Evolutionary conservation across 2,888 invertebrate species (phyloP), one percentile per base, ranked within the genome.

Genomic region (Drosophila testacea): DNA sequence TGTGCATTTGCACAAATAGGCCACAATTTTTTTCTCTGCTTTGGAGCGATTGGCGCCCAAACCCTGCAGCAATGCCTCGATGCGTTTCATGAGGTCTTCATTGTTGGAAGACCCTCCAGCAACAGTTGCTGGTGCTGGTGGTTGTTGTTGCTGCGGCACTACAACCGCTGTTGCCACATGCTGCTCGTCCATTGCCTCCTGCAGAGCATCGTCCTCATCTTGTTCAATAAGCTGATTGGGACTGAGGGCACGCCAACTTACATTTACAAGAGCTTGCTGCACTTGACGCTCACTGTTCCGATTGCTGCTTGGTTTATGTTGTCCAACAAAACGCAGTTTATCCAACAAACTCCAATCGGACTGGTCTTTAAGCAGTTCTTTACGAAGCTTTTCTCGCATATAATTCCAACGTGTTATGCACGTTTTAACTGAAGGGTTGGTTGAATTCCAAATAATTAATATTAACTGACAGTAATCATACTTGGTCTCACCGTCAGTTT

Each of bases 181-280:
- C 77, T 86, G 70, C 69, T 87, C 84, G 36, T 91, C 91, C 91
- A 91, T 91, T 16, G 92, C 91, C 64, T 91, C 91, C 74, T 90
- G 92, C 34, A 91, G 65, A 0, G 83, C 83, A 63, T 90, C 90
- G 36, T 90, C 89, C 54, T 91, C 90, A 36, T 87, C 78, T 6
- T 89, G 73, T 6, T 83, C 85, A 16, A 82, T 82, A 13, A 85
- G 56, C 22, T 80, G 74, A 13, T 79, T 79, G 0, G 81, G 70
- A 38, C 77, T 83, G 50, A 79, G 77, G 6, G 75, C 28, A 4
- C 50, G 44, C 66, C 70, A 75, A 38, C 38, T 66, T 13, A 48
- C 22, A 34, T 56, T 54, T 13, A 36, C 50, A 9, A 38, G 50
- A 10, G 38, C 36, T 36, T 56, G 48, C 41, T 44, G 63, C 54